Base-by-base conservation (phyloP, 1,140 invertebrate species). In the Cyclina sinensis region DNA sequence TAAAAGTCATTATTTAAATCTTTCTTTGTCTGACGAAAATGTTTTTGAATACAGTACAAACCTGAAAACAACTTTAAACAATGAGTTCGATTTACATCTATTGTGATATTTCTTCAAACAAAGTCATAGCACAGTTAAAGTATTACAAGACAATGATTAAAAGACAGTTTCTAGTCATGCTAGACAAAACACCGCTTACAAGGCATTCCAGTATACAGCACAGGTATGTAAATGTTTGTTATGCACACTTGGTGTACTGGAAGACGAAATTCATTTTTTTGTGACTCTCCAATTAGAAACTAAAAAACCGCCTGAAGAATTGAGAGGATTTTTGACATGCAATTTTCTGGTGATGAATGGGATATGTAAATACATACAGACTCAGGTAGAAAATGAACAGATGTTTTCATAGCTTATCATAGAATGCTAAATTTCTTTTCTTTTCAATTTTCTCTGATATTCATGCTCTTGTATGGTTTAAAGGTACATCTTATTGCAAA, bases 341-440 rank as follows among this genome's bases (percentile, higher is more conserved):
- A 81, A 81, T 81, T 81, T 59, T 32, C 30, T 21, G 35, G 11
- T 81, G 57, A 81, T 65, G 54, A 65, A 65, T 65, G 7, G 37
- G 16, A 9, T 39, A 16, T 32, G 79, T 57, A 65, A 62, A 81
- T 65, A 39, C 18, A 65, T 43, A 65, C 51, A 57, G 48, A 78
- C 48, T 57, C 65, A 18, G 21, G 32, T 2, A 16, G 65, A 27
- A 5, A 70, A n/a, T 1, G 65, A 70, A 39, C 65, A 70, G 65
- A 70, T 70, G 65, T 70, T 70, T 43, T 43, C 43, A 43, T 43
- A 43, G 43, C 43, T 7, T n/a, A n/a, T n/a, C n/a, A n/a, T n/a
- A n/a, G n/a, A n/a, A n/a, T n/a, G n/a, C n/a, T n/a, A n/a, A n/a
- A n/a, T n/a, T n/a, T n/a, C n/a, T n/a, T n/a, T n/a, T n/a, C n/a